These are phyloP conservation scores for Dichetophora obliterata DNA, from an alignment of 2,888 invertebrate genomes.

Conservation along the genomic window DNA sequence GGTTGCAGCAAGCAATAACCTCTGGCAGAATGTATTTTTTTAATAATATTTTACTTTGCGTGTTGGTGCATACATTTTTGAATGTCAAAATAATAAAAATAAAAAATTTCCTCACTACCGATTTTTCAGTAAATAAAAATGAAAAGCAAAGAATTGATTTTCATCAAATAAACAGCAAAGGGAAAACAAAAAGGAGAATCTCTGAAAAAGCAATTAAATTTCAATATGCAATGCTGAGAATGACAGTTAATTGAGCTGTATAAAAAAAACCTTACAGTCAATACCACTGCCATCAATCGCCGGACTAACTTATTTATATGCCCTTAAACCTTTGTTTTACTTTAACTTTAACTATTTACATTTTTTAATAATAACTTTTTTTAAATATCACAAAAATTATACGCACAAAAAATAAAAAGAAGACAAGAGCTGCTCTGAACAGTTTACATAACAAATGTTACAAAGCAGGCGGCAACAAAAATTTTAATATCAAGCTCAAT, in stretches of 20 bases:
- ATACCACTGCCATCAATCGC: not conserved
- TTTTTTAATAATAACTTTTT: not conserved
- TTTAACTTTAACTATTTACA: not conserved
- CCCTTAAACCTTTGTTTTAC: too few relatives aligned
- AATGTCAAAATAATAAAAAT: not conserved
- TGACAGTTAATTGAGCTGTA: slow-evolving; percentile 7
- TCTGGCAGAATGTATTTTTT: too few relatives aligned
- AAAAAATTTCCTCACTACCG: not conserved
- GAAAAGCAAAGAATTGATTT: not conserved
- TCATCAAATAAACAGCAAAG: not conserved
- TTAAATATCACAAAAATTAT: too few relatives aligned
- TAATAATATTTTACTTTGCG: too few relatives aligned
- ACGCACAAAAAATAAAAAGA: too few relatives aligned
- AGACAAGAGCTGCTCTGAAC: too few relatives aligned
- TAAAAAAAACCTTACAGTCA: not conserved
- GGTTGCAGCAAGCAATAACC: too few relatives aligned
- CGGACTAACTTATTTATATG: not conserved
- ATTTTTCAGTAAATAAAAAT: too few relatives aligned
- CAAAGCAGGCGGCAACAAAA: too few relatives aligned
- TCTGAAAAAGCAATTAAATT: slow-evolving; percentile 15
- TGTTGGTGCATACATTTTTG: too few relatives aligned
- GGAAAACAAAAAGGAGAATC: not conserved
- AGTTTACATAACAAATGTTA: too few relatives aligned
- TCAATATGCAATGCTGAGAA: slow-evolving; percentile 8
- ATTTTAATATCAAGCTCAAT: too few relatives aligned